phyloP scores from a whole-genome alignment of 2,113 vertebrate genomes.

The Rhombomys opimus region DNA sequence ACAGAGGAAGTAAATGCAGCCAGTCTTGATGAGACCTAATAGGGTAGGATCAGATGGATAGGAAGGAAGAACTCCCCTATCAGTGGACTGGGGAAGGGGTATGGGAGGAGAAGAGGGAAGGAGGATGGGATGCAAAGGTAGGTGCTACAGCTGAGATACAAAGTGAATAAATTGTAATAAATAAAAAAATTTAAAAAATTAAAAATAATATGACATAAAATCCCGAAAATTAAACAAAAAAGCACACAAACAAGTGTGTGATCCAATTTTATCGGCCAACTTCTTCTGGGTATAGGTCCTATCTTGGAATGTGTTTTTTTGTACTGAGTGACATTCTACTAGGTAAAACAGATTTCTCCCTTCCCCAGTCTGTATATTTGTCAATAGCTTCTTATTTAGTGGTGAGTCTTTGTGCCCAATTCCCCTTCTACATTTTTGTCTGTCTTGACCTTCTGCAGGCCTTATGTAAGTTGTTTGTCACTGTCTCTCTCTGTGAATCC shows the following conservation, averaged over 20 bases:
- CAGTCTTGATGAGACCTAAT: too few species aligned
- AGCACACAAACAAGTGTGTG: neutral
- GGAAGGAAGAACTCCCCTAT: too few species aligned
- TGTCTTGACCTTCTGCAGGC: too few species aligned
- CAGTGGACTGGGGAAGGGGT: too few species aligned
- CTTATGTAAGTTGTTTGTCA: neutral
- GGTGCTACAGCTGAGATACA: too few species aligned
- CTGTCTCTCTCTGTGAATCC: too few species aligned
- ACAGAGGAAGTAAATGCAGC: too few species aligned
- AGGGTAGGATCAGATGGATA: too few species aligned
- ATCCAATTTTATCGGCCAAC: too few species aligned
- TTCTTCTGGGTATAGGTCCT: neutral
- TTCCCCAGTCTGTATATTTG: neutral
- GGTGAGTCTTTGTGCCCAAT: neutral
- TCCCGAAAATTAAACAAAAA: neutral
- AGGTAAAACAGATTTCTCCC: neutral
- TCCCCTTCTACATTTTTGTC: neutral
- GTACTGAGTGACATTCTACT: neutral
- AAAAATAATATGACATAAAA: neutral
- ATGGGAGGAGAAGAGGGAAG: too few species aligned
- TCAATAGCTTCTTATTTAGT: neutral
- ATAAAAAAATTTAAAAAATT: neutral
- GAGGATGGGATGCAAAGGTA: too few species aligned
- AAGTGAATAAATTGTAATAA: too few species aligned
- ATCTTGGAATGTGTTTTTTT: neutral